Evolutionary conservation across 2,797 vertebrate species (phyloP), one percentile per base, ranked within the genome.

Genomic region (Eulemur coronatus): DNA sequence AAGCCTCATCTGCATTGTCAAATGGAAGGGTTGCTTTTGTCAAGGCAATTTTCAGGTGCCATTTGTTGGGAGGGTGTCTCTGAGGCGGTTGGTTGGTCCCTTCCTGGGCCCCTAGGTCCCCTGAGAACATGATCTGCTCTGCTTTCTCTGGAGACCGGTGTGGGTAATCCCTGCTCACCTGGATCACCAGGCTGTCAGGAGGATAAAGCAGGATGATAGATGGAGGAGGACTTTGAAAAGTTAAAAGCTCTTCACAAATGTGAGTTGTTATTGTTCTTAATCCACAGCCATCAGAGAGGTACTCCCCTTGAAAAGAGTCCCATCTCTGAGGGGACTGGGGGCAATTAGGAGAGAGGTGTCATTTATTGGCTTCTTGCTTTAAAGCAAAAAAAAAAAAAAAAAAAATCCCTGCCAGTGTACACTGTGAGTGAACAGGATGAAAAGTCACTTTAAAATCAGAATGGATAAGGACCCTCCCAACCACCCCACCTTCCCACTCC

Each of bases 231-330:
- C 92, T 97, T 82, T 89, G 97, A 93, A 89, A 97, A 95, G 91
- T 91, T 97, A 89, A 94, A 97, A 97, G 94, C 93, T 80, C 86
- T 67, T 92, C 93, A 65, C 79, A 91, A 89, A 96, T 7, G n/a
- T 7, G 15, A 80, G 79, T 63, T 95, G 96, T 96, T 95, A 89
- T 89, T 90, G 82, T 80, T 80, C 69, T 78, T 96, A 97, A 97
- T 98, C 94, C 94, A 30, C 5, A 81, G 92, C 41, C 18, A 17
- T 94, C 85, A 81, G 86, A 86, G 84, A 88, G 80, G 75, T 52
- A n/a, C 80, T 73, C 87, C 61, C 61, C 57, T 67, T 72, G 70
- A 86, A 88, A 78, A 61, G 57, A 87, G 75, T 28, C 67, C 85
- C 78, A 78, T 75, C 94, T 63, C 70, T 11, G 52, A 82, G 95